phyloP scores from a whole-genome alignment of 2,797 vertebrate genomes.

The Okamejei kenojei region DNA sequence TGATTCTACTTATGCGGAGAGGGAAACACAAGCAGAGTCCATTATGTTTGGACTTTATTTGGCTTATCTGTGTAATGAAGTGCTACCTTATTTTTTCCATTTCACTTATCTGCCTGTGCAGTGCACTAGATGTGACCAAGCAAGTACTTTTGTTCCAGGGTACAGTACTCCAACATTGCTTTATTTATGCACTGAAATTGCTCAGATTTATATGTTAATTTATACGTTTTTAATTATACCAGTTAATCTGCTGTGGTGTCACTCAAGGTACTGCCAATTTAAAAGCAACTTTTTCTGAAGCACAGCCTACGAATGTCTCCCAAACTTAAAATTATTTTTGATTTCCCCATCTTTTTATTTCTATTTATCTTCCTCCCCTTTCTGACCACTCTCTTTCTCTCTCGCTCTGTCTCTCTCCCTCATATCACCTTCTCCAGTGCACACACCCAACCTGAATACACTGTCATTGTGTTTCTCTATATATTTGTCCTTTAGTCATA shows the following conservation, averaged over 20 bases:
- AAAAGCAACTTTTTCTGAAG: not conserved
- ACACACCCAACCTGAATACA: not conserved
- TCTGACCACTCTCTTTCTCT: no score
- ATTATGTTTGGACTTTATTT: not conserved
- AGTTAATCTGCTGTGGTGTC: not conserved
- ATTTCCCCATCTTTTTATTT: no score
- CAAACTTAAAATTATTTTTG: not conserved
- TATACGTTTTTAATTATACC: not conserved
- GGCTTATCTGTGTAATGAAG: not conserved
- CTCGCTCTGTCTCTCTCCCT: not conserved
- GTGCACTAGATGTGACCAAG: not conserved
- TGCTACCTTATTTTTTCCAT: not conserved
- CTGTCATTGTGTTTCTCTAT: not conserved
- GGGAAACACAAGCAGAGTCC: not conserved
- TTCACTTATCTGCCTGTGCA: conserved; percentile 11
- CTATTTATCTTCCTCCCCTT: not conserved
- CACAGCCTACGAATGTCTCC: not conserved
- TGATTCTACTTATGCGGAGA: not conserved
- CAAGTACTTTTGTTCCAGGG: not conserved
- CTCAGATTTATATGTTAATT: conserved; percentile 6
- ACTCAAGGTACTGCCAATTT: not conserved
- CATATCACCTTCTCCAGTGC: no score
- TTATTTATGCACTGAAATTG: not conserved
- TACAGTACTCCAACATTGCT: no score
- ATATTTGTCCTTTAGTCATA: not conserved